Evolutionary conservation across 2,888 invertebrate genomes (phyloP).

Genomic region (Lasioglossum marginatum): DNA sequence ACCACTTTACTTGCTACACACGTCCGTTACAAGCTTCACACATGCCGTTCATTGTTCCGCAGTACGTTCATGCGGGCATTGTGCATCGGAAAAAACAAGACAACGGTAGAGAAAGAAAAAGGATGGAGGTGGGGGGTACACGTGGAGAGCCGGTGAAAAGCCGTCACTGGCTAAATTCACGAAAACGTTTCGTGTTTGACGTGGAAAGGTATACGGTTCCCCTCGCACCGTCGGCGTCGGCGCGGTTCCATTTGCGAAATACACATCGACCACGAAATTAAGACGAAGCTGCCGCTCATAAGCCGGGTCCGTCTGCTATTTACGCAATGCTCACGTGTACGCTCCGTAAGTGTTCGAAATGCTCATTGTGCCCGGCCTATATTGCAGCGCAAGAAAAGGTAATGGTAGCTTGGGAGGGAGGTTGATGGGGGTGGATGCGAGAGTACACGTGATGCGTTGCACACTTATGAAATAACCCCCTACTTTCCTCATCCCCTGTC

Average conservation of each 20-base stretch:
- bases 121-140: background rate
- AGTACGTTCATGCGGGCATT: background rate
- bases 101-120: background rate
- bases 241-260: constrained; percentile 12
- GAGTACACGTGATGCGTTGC: constrained; percentile 68
- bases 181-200: constrained; percentile 4
- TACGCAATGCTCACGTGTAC: constrained; percentile 64
- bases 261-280: constrained; percentile 42
- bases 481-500: constrained; percentile 46
- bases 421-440: constrained; percentile 35
- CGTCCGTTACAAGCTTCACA: constrained; percentile 20
- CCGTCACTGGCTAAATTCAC: constrained; percentile 18
- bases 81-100: background rate
- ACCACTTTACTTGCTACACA: background rate
- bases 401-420: constrained; percentile 8
- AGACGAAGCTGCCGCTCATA: constrained; percentile 35
- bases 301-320: constrained; percentile 44
- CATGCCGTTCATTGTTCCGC: constrained; percentile 28
- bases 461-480: constrained; percentile 64
- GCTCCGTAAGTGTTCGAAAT: constrained; percentile 54
- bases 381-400: constrained; percentile 56
- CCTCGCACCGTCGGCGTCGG: background rate
- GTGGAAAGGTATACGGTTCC: constrained; percentile 1
- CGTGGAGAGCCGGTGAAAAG: constrained; percentile 3
- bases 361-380: constrained; percentile 49